Conservation (phyloP, 2,888 invertebrate species). For the Synanthedon myopaeformis region DNA sequence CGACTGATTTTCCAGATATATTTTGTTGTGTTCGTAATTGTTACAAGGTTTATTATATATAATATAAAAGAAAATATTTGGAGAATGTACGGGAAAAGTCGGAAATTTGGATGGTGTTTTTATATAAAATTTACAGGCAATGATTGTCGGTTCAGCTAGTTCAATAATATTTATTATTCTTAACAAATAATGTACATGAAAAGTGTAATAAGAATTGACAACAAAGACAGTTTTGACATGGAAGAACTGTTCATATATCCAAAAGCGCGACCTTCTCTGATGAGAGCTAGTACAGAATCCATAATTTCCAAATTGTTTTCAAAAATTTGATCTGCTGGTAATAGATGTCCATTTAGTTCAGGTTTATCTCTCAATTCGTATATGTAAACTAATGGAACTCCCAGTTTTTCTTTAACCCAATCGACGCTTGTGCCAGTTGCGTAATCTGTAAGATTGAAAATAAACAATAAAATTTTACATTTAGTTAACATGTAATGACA, state of each 20-base stretch:
- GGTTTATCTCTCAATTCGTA: constrained; percentile 71
- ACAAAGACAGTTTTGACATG: not conserved
- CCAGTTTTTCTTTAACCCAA: constrained; percentile 39
- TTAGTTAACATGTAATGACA: no score
- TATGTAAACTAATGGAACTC: constrained; percentile 39
- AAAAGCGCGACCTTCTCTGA: constrained; percentile 33
- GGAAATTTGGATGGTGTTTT: no score
- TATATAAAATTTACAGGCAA: no score
- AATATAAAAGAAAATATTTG: no score
- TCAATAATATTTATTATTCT: not conserved
- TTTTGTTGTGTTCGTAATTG: no score
- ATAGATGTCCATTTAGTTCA: constrained; percentile 62
- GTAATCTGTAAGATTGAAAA: constrained; percentile 13
- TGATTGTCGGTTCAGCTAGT: no score
- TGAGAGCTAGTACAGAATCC: constrained; percentile 51
- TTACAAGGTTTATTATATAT: no score
- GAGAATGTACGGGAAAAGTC: no score
- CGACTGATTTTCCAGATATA: no score
- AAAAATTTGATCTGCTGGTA: constrained; percentile 71
- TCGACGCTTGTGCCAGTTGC: constrained; percentile 36
- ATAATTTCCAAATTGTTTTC: constrained; percentile 63
- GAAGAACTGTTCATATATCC: constrained; percentile 18
- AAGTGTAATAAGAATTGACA: not conserved
- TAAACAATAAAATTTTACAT: no score
- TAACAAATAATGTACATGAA: not conserved